Evolutionary conservation across 2,113 vertebrate species (phyloP), one percentile per base, ranked within the genome.

Genomic region (Noturus placidus): DNA sequence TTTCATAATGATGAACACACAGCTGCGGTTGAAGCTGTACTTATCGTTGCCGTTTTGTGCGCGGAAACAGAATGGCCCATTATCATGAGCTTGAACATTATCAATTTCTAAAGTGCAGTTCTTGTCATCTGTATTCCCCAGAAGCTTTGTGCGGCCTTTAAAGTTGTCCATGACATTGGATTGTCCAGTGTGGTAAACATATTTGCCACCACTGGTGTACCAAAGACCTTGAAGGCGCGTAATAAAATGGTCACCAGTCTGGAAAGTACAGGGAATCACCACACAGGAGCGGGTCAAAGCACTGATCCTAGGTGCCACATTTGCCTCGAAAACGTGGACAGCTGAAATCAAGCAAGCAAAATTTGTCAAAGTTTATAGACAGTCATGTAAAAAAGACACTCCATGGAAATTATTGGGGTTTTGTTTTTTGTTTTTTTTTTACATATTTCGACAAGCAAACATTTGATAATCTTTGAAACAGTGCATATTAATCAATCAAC

Each of bases 41-140:
- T 70, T 90, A 0, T 88, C 80, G 0, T 33, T 80, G 1, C 33
- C 20, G 52, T 5, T 91, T 86, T 94, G 88, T 56, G 90, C 92
- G 42, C 25, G 57, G 74, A 95, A 93, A 87, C 94, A 94, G 88
- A 95, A 94, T 1, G 94, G 94, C 0, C 94, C 91, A 0, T 93
- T 94, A 88, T 94, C 93, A 88, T 93, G 92, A 5, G 91, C 70
- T 72, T 93, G 92, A n/a, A 95, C 90, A 67, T 93, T 72, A 10
- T 94, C 90, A n/a, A 94, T 92, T 89, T 94, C 91, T 74, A 95
- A 67, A 22, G 92, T 91, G 63, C 93, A 94, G 88, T 92, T 81
- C 27, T 91, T 89, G 11, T 92, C 82, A 20, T 57, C 69, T 42
- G 92, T 42, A 22, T 91, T 35, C 33, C 92, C 93, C 11, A 93